A percentile compares a stretch with the other conserved stretches of the same genome.
Evolutionary conservation across 2,888 invertebrate species (phyloP).

Genomic region (Caenorhabditis plicata): DNA sequence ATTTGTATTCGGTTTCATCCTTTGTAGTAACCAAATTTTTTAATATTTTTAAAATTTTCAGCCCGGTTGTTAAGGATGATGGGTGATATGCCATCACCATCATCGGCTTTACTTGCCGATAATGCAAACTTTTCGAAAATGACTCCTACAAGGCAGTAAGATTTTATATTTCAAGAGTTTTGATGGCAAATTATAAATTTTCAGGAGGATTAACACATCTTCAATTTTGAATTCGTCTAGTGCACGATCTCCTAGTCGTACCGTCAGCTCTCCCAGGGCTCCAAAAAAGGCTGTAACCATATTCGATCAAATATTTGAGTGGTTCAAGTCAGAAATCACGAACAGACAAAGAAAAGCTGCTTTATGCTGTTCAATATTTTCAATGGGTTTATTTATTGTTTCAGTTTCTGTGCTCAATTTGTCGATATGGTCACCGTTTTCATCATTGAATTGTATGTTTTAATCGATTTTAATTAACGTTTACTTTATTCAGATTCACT

Average conservation of each 20-base stretch:
- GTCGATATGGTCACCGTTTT: slow-evolving; percentile 27
- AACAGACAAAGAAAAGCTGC: slow-evolving; percentile 5
- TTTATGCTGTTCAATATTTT: neutral
- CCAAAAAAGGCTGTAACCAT: slow-evolving; percentile 16
- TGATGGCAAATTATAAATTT: no score
- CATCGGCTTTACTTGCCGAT: no score
- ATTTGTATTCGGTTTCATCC: no score
- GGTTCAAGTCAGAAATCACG: slow-evolving; percentile 19
- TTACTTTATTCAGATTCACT: slow-evolving; percentile 4
- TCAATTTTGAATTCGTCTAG: slow-evolving; percentile 3
- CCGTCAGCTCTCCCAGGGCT: slow-evolving; percentile 4
- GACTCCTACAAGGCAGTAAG: no score
- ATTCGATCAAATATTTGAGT: slow-evolving; percentile 36
- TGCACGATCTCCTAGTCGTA: slow-evolving; percentile 3
- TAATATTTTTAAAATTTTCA: no score
- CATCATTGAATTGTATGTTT: slow-evolving; percentile 11
- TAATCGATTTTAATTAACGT: neutral
- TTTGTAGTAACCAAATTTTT: no score
- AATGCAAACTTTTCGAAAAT: no score
- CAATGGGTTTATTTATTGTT: slow-evolving; percentile 3
- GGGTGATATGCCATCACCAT: no score
- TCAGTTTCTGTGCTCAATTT: slow-evolving; percentile 15
- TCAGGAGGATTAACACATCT: no score
- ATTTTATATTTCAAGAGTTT: no score
- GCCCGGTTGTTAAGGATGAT: no score